Evolutionary conservation across 2,797 vertebrate genomes (phyloP).

Genomic region (Micropoecilia bifurca): DNA sequence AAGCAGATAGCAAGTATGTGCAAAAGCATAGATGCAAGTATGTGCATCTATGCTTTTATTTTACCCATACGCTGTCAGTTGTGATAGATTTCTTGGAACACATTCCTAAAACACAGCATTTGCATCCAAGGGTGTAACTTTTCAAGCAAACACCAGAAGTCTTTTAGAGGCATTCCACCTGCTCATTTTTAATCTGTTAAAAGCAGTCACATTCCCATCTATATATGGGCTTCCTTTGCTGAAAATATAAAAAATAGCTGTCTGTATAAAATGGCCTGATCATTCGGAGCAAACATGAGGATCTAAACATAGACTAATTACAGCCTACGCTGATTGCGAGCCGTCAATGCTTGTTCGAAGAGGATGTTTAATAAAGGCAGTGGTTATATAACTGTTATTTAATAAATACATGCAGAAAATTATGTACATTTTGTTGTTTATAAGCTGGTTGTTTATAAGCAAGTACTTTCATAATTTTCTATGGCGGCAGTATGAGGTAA

Average conservation of each 20-base stretch:
- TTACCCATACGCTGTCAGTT: background rate
- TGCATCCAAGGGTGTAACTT: background rate
- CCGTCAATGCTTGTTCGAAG: background rate
- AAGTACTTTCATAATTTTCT: background rate
- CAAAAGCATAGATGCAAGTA: too few relatives aligned
- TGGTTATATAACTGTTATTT: background rate
- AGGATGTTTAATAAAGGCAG: background rate
- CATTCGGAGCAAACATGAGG: background rate
- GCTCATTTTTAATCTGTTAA: background rate
- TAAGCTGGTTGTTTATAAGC: background rate
- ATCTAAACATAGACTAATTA: slow-evolving; percentile 1
- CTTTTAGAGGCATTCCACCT: background rate
- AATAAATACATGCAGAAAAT: background rate
- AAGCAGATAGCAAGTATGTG: background rate
- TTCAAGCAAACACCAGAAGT: background rate
- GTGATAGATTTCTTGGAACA: background rate
- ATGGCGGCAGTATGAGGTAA: background rate
- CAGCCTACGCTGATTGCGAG: background rate
- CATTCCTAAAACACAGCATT: background rate
- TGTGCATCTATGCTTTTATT: background rate
- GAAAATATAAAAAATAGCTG: background rate
- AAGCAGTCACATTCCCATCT: background rate
- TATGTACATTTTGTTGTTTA: background rate
- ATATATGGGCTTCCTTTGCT: background rate
- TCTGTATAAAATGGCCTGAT: background rate